phyloP scores from a whole-genome alignment of 2,888 invertebrate genomes.

The Lithophane leautieri region DNA sequence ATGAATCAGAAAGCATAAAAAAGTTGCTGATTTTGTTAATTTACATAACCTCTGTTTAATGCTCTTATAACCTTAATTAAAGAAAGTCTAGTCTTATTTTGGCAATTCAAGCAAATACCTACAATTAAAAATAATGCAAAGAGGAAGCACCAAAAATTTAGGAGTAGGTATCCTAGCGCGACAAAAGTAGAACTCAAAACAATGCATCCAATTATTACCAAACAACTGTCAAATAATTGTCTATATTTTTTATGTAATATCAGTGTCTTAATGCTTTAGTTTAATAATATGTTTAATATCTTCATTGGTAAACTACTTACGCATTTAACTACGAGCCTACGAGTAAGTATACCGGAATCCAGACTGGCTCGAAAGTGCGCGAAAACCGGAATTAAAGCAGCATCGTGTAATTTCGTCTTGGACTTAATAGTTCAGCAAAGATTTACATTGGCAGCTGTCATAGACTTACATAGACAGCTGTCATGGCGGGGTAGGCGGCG shows the following conservation, averaged over 20 bases:
- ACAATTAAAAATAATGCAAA: not conserved
- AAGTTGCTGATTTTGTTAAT: not conserved
- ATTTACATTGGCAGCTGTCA: too few relatives aligned
- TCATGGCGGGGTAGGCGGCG: conserved; percentile 97
- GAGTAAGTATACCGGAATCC: not conserved
- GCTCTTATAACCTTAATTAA: not conserved
- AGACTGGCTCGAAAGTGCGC: not conserved
- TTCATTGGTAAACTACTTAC: not conserved
- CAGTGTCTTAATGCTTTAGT: too few relatives aligned
- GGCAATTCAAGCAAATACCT: not conserved
- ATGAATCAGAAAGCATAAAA: not conserved
- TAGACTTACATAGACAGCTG: conserved; percentile 94
- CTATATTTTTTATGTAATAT: too few relatives aligned
- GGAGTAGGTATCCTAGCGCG: too few relatives aligned
- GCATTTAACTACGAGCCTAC: not conserved
- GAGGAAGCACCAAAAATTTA: not conserved
- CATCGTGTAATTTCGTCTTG: not conserved
- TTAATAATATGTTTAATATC: too few relatives aligned
- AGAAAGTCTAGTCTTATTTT: not conserved
- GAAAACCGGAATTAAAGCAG: conserved; percentile 6
- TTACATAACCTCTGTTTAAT: not conserved
- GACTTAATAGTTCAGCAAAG: not conserved
- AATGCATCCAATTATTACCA: not conserved
- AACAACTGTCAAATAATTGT: too few relatives aligned
- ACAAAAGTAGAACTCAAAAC: not conserved